A percentile compares a stretch with the other conserved stretches of the same genome.
Evolutionary conservation across 2,113 vertebrate species (phyloP).

Genomic region (Cephalopterus ornatus): DNA sequence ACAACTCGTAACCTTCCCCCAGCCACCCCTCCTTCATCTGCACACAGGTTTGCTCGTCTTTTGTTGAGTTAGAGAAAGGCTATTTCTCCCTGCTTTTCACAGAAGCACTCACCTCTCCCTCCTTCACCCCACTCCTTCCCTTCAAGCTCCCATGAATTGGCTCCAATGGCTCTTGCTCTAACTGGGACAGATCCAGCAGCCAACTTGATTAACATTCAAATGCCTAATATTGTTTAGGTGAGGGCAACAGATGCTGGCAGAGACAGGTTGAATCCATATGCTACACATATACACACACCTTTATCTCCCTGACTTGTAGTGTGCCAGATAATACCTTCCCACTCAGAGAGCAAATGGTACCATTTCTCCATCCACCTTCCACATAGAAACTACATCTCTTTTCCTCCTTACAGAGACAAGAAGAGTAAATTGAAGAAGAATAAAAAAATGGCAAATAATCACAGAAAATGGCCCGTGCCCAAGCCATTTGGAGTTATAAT

Average conservation of each 20-base stretch:
- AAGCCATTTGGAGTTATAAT: conserved; percentile 21
- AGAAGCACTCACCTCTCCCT: not conserved
- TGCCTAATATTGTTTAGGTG: not conserved
- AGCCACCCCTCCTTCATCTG: conserved; percentile 21
- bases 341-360: conserved; percentile 24
- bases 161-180: not conserved
- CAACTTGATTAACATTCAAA: conserved; percentile 57
- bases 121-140: not conserved
- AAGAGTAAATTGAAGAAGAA: conserved; percentile 43
- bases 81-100: conserved; percentile 29
- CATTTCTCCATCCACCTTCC: not conserved
- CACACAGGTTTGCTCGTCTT: conserved; percentile 8
- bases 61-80: conserved; percentile 58
- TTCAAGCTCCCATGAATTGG: conserved; percentile 12
- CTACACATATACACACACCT: not conserved
- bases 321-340: not conserved
- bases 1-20: conserved; percentile 25
- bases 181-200: conserved; percentile 28
- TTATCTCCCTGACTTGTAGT: not conserved
- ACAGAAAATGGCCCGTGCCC: conserved; percentile 26
- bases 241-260: not conserved
- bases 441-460: conserved; percentile 49
- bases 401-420: not conserved
- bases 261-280: not conserved
- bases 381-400: not conserved